Base-by-base conservation (phyloP, 2,113 vertebrate genomes). In the Melanerpes aurifrons region DNA sequence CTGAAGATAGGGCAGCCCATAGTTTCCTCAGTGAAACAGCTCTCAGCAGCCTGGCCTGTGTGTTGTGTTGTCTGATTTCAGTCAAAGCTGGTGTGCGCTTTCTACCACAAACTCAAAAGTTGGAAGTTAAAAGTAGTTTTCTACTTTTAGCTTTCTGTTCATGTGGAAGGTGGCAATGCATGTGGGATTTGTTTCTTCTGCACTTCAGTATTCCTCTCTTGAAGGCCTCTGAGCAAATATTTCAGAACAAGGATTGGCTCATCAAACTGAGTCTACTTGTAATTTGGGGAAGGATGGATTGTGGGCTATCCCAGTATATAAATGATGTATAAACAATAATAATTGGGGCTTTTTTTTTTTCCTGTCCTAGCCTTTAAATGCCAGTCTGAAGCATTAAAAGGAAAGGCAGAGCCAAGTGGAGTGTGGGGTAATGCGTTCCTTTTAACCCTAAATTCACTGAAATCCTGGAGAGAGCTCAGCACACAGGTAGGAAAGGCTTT, bases 361-460 rank as follows among this genome's bases (percentile, higher is more conserved):
- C n/a, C 18, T 47, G 35, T 29, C 6, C 1, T 4, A 21, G 15
- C 28, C 13, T 87, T 82, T 63, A 82, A 53, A 48, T 61, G 53
- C 22, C 10, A 10, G 6, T 71, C 37, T 74, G 69, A 71, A 68
- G 9, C 0, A 1, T 54, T 70, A 14, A 15, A 53, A 45, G 7
- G 12, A 6, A 13, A 28, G 64, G 67, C 47, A 86, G 53, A 53
- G 40, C 22, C 6, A 12, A 77, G 28, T 26, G 50, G 81, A 82
- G 32, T 6, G 18, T 2, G 7, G 15, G n/a, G 31, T 7, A 7
- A 6, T 18, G 15, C 9, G 22, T 82, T 19, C 18, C 35, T 87
- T 92, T 43, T 64, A 53, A 12, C 17, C 16, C 32, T 29, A 26
- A 48, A 32, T 47, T 40, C 53, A 32, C 20, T 0, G 0, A 61